Evolutionary conservation across 2,113 vertebrate species (phyloP).

Genomic region (Andinoacara biseriatus): DNA sequence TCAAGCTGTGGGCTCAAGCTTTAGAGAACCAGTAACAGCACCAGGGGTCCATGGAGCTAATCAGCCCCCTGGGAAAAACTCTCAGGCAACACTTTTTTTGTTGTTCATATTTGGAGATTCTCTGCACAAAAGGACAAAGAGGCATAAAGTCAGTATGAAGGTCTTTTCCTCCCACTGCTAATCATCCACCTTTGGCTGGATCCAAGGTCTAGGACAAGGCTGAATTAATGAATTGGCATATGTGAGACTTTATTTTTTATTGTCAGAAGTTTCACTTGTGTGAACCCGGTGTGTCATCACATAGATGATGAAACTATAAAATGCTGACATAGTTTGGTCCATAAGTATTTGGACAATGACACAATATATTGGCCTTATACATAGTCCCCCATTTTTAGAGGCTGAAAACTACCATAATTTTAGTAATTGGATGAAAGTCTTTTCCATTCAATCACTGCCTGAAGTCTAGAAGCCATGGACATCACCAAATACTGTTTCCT

Average conservation of each 20-base stretch:
- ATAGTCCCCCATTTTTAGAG: too few relatives aligned
- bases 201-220: slow-evolving; percentile 21
- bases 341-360: neutral
- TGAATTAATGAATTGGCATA: slow-evolving; percentile 21
- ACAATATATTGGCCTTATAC: neutral
- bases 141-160: slow-evolving; percentile 50
- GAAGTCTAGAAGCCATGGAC: neutral
- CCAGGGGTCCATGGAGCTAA: slow-evolving; percentile 67
- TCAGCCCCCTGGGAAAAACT: slow-evolving; percentile 69
- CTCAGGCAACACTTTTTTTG: slow-evolving; percentile 55
- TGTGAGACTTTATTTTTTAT: neutral
- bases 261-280: neutral
- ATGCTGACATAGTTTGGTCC: neutral
- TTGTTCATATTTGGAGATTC: slow-evolving; percentile 63
- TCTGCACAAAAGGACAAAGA: slow-evolving; percentile 55
- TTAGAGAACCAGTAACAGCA: slow-evolving; percentile 48
- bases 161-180: slow-evolving; percentile 40
- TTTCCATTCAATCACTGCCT: neutral
- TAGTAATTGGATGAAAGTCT: neutral
- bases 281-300: neutral
- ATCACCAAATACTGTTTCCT: neutral
- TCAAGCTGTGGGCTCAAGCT: slow-evolving; percentile 43
- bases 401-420: neutral
- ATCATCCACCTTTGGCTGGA: slow-evolving; percentile 19
- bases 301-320: neutral